Base-by-base conservation (phyloP, 2,888 invertebrate genomes). In the Acrobasis suavella region DNA sequence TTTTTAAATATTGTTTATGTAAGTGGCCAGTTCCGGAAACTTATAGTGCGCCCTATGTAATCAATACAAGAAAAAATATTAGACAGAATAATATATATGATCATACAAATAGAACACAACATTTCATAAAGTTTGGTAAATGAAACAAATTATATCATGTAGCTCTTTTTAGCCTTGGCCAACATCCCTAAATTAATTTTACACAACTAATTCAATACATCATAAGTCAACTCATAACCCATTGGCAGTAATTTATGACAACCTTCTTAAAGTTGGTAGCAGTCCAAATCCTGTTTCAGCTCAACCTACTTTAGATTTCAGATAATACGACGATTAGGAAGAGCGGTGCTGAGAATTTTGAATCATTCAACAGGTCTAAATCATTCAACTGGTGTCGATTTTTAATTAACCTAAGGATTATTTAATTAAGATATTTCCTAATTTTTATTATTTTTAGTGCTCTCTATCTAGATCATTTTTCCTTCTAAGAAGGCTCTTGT, bases 231-330 rank as follows among this genome's bases (percentile, higher is more conserved):
- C 38, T 55, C 16, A 38, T 38, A 10, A n/a, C 38, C 37, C n/a
- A 14, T 54, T 54, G n/a, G 38, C 54, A 7, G n/a, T 8, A 37
- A 32, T 12, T 14, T 22, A 52, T 14, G 52, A 32, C 12, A 63
- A 62, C 14, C 49, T 60, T 16, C 39, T 58, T 58, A n/a, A 58
- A 46, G 42, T 58, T 58, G 17, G 17, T 56, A 42, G 7, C 42
- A 56, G 42, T 42, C 16, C 17, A 56, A 32, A 37, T n/a, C 52
- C 37, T 54, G 32, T 54, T 54, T 32, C 37, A n/a, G n/a, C 5
- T 42, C 14, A 42, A 12, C 42, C 42, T 42, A 12, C 10, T 42
- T 42, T 42, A 12, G 12, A 42, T 42, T 12, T 42, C 10, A 12
- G 42, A 42, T 42, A 14, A 12, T 42, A 42, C 42, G 42, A 42